phyloP scores from a whole-genome alignment of 2,797 vertebrate species.

The Limosa lapponica region DNA sequence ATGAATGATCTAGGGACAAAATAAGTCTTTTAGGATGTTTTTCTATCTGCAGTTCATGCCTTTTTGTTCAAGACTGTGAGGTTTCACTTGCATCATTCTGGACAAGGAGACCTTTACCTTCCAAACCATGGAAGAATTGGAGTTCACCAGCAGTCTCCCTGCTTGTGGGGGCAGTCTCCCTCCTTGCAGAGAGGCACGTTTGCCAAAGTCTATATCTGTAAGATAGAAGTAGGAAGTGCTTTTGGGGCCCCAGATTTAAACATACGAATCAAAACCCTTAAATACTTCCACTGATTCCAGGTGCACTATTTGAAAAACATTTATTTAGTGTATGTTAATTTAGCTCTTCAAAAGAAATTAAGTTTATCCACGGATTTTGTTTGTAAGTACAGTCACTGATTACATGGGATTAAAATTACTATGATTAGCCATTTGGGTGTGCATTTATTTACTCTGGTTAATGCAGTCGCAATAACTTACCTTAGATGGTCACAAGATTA shows the following conservation, averaged over 20 bases:
- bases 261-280: background rate
- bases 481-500: background rate
- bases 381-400: background rate
- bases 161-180: background rate
- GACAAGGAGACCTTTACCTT: background rate
- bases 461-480: background rate
- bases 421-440: background rate
- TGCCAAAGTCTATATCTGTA: fast-evolving
- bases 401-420: background rate
- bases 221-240: background rate
- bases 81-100: background rate
- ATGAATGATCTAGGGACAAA: background rate
- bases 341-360: background rate
- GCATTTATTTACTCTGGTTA: background rate
- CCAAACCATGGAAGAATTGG: background rate
- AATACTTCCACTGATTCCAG: background rate
- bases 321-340: background rate
- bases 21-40: background rate
- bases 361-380: background rate
- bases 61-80: background rate
- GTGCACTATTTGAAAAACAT: background rate
- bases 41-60: background rate
- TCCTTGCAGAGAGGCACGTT: fast-evolving
- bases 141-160: background rate
- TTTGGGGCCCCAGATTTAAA: background rate